Percentiles rank a stretch among this genome's conserved stretches.
These are phyloP conservation scores for Stegodyphus mimosarum DNA, from an alignment of 1,140 invertebrate genomes.

Conservation along the genomic window DNA sequence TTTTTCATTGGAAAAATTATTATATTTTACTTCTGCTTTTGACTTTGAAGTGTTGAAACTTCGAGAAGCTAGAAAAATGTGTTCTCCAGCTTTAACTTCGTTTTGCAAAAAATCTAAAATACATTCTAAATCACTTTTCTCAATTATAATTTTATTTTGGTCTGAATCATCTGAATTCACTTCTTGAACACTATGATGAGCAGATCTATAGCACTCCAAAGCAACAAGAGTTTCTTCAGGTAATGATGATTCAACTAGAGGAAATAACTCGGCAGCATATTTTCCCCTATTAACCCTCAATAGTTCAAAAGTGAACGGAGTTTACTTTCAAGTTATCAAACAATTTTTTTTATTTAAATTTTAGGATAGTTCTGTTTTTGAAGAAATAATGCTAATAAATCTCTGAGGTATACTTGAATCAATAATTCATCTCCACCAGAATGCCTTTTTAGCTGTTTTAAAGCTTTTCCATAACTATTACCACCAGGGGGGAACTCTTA, in stretches of 20 bases:
- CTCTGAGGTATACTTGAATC: constrained; percentile 66
- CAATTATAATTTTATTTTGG: not conserved
- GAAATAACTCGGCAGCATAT: constrained; percentile 20
- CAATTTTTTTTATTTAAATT: constrained; percentile 1
- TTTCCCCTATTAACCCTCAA: constrained; percentile 21
- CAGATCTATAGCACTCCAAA: constrained; percentile 11
- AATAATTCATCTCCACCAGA: constrained; percentile 65
- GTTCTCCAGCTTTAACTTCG: not conserved
- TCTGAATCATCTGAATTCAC: not conserved
- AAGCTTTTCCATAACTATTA: constrained; percentile 10
- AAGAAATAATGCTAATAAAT: constrained; percentile 64
- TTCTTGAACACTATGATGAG: not conserved
- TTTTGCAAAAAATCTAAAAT: not conserved
- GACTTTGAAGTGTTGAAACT: not conserved
- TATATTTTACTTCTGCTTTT: not conserved
- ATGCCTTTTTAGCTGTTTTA: constrained; percentile 62
- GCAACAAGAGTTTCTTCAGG: not conserved
- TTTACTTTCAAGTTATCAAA: constrained; percentile 24
- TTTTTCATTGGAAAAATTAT: not conserved
- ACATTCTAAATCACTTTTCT: not conserved
- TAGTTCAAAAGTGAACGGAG: constrained; percentile 1
- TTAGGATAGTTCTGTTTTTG: constrained; percentile 6
- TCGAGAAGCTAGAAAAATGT: not conserved
- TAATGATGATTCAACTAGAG: constrained; percentile 25
- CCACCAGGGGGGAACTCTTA: constrained; percentile 30